Percentiles rank a stretch among this genome's conserved stretches.
phyloP scores from a whole-genome alignment of 2,888 invertebrate genomes.

The Lepidochrysops patricia region DNA sequence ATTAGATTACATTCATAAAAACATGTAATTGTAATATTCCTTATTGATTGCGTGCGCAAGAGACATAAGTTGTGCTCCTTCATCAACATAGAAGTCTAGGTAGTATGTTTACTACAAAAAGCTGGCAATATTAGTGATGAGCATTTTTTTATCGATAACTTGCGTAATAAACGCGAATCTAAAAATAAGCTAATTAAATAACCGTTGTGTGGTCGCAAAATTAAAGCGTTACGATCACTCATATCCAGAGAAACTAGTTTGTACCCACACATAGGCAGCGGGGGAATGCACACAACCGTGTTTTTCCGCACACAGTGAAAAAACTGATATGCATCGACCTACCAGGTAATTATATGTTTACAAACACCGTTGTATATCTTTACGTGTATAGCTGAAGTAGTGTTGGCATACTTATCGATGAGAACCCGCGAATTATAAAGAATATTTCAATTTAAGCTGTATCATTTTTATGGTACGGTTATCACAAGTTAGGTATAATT shows the following conservation, averaged over 20 bases:
- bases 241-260: slow-evolving; percentile 57
- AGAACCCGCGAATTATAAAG: background rate
- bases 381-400: slow-evolving; percentile 34
- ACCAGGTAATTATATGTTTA: slow-evolving; percentile 74
- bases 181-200: slow-evolving; percentile 45
- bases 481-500: background rate
- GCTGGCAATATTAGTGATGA: background rate
- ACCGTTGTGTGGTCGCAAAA: slow-evolving; percentile 46
- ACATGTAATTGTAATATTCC: background rate
- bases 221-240: slow-evolving; percentile 44
- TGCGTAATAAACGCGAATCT: slow-evolving; percentile 21
- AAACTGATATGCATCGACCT: slow-evolving; percentile 68
- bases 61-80: background rate
- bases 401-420: slow-evolving; percentile 34
- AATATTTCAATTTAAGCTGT: background rate
- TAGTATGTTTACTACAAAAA: too few relatives aligned
- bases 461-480: background rate
- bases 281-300: slow-evolving; percentile 26
- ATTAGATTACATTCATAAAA: background rate
- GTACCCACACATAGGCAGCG: slow-evolving; percentile 29
- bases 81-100: too few relatives aligned
- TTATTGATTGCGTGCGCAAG: background rate
- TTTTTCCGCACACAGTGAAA: slow-evolving; percentile 30
- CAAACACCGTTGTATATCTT: slow-evolving; percentile 51
- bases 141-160: background rate